Evolutionary conservation across 2,113 vertebrate genomes (phyloP).

Genomic region (Gymnarchus niloticus): DNA sequence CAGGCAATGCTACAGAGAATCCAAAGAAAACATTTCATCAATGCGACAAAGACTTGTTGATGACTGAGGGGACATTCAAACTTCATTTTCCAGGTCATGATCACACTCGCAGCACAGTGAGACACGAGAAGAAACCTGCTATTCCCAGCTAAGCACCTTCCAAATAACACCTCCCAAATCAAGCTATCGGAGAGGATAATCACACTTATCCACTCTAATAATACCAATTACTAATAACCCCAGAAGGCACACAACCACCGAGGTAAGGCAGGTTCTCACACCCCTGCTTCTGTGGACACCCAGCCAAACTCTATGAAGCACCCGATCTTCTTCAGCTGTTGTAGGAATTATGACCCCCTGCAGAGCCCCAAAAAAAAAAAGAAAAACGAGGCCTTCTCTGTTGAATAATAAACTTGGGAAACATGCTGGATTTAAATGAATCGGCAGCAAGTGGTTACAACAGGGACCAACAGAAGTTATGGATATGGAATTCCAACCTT

Average conservation of each 20-base stretch:
- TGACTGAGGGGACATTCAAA: not conserved
- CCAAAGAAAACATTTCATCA: not conserved
- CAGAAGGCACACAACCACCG: not conserved
- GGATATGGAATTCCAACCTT: not conserved
- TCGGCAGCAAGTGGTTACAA: not conserved
- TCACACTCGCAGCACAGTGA: not conserved
- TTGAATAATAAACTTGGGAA: not conserved
- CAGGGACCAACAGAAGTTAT: not conserved
- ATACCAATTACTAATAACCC: not conserved
- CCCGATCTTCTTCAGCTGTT: not conserved
- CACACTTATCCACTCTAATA: not conserved
- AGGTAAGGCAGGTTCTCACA: not conserved
- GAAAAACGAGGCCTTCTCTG: not conserved
- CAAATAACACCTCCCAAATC: not conserved
- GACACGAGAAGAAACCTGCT: too few species aligned
- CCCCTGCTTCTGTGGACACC: not conserved
- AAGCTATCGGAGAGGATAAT: not conserved
- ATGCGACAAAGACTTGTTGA: not conserved
- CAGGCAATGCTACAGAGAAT: not conserved
- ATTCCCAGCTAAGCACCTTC: too few species aligned
- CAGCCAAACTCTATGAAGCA: not conserved
- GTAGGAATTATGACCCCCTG: not conserved
- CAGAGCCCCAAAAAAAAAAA: not conserved
- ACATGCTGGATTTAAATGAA: not conserved
- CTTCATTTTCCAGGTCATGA: too few species aligned